A percentile compares a stretch with the other conserved stretches of the same genome.
These are phyloP conservation scores for Microtus oregoni DNA, from an alignment of 2,113 vertebrate species.

Conservation along the genomic window DNA sequence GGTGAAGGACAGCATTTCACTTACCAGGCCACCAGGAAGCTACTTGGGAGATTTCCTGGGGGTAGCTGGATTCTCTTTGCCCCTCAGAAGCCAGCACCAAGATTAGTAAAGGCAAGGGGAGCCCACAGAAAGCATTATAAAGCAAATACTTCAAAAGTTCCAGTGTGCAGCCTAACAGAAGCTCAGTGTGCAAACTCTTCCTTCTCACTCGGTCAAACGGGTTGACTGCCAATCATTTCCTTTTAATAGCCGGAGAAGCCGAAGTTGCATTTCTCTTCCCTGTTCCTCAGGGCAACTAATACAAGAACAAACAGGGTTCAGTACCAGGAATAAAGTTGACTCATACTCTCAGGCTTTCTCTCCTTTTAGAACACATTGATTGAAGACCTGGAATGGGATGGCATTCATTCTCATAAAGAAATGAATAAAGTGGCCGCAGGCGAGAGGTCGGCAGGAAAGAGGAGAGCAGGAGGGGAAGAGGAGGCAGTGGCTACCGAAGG, in stretches of 20 bases:
- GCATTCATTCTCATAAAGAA: slow-evolving; percentile 61
- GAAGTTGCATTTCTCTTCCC: slow-evolving; percentile 50
- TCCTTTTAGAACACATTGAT: slow-evolving; percentile 81
- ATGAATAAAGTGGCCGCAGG: slow-evolving; percentile 51
- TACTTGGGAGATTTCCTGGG: background rate
- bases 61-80: slow-evolving; percentile 1
- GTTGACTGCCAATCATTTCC: slow-evolving; percentile 44
- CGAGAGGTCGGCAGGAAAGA: slow-evolving; percentile 15
- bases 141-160: slow-evolving; percentile 6
- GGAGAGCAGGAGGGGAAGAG: slow-evolving; percentile 27
- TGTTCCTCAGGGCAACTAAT: slow-evolving; percentile 72
- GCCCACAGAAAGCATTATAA: background rate
- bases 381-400: slow-evolving; percentile 76
- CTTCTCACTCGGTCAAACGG: slow-evolving; percentile 37
- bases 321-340: slow-evolving; percentile 82
- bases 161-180: background rate
- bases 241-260: slow-evolving; percentile 52
- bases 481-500: background rate
- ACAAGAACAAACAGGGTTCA: slow-evolving; percentile 73
- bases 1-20: background rate
- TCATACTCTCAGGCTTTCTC: slow-evolving; percentile 75
- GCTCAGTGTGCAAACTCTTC: slow-evolving; percentile 18
- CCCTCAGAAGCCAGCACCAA: slow-evolving; percentile 7
- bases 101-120: background rate
- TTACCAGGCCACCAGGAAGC: background rate